Evolutionary conservation across 2,888 invertebrate genomes (phyloP).

Genomic region (Drosophila melanocephala): DNA sequence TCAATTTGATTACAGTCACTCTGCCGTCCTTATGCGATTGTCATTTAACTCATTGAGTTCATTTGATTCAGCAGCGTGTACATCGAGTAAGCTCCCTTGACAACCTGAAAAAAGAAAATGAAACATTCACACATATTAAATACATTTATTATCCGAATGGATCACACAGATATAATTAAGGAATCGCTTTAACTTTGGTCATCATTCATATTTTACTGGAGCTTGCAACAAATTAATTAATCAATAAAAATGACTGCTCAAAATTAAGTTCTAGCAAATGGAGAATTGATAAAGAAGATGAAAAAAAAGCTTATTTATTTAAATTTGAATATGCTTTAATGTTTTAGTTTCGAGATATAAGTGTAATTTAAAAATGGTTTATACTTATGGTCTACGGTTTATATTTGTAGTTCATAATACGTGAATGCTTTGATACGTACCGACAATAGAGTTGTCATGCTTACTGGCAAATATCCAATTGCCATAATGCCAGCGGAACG

Average conservation of each 20-base stretch:
- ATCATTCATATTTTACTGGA: background rate
- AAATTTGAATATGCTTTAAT: background rate
- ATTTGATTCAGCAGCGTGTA: conserved; percentile 70
- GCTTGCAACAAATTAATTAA: background rate
- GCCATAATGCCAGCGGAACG: conserved; percentile 86
- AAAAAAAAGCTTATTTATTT: background rate
- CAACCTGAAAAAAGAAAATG: conserved; percentile 60
- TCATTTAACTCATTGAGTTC: conserved; percentile 26
- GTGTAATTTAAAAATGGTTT: background rate
- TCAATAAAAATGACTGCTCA: background rate
- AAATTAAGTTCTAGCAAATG: background rate
- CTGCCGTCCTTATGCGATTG: conserved; percentile 1
- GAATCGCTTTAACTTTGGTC: background rate
- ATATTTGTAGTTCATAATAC: background rate
- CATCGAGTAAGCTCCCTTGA: conserved; percentile 77
- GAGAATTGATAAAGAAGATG: background rate
- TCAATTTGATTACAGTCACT: conserved; percentile 37
- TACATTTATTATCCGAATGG: background rate
- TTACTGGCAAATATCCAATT: conserved; percentile 86
- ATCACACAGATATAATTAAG: conserved; percentile 1
- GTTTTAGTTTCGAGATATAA: background rate
- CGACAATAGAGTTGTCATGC: conserved; percentile 86
- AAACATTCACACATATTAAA: background rate
- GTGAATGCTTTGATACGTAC: conserved; percentile 72
- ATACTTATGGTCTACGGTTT: background rate